Base-by-base conservation (phyloP, 2,797 vertebrate genomes). In the Notolepis coatsorum region DNA sequence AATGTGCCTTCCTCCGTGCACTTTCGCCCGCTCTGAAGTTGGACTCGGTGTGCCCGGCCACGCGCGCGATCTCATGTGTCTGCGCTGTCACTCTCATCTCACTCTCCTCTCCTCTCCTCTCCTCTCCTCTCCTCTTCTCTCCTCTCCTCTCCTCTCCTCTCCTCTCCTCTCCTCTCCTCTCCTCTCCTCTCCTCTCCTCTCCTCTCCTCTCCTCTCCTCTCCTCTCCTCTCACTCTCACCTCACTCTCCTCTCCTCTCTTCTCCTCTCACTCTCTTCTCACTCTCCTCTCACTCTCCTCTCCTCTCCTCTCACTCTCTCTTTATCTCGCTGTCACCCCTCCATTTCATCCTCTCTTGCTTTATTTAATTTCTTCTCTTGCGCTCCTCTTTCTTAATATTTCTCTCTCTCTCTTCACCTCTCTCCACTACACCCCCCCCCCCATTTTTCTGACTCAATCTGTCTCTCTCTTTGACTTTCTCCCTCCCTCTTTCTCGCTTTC, bases 381-480 rank as follows among this genome's bases (percentile, higher is more conserved):
- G n/a, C n/a, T n/a, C n/a, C n/a, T n/a, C n/a, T n/a, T 31, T 66
- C 65, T 67, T 68, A 73, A 75, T 4, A 60, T 67, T 68, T 56
- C 20, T 23, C 50, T 20, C 31, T 20, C 58, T 51, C n/a, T 50
- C 5, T 21, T 37, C 39, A 6, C 17, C n/a, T 12, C 33, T 18
- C 15, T 7, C n/a, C n/a, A n/a, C 30, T 1, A 6, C 15, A 55
- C 47, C 23, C n/a, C n/a, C n/a, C n/a, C n/a, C n/a, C 2, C 7
- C 9, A 4, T n/a, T 3, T 1, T 9, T 28, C 41, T 17, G 24
- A 3, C 20, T 21, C 31, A 12, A 27, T 20, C 31, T 37, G 30
- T 37, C 27, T 20, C 54, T 25, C 10, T 24, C 24, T 5, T 20
- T 23, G 8, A 12, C 30, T 51, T 6, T 51, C 30, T 17, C 13